Base-by-base conservation (phyloP, 1,140 invertebrate species). In the Meloidogyne chitwoodi region DNA sequence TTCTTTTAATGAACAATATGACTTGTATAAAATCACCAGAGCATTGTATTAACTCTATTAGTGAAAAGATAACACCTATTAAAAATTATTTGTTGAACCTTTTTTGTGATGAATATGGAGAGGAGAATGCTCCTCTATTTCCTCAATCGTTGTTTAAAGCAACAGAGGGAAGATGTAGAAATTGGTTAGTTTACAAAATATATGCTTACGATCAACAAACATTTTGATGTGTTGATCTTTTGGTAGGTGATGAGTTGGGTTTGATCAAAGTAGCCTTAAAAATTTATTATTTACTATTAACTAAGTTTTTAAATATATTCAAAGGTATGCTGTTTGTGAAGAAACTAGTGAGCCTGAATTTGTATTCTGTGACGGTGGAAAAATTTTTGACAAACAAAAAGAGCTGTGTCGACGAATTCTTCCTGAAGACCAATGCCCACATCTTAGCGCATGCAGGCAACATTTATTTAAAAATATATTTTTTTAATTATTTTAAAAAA, bases 341-440 rank as follows among this genome's bases (percentile, higher is more conserved):
- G 44, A 24, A 62, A 31, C 6, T 61, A 31, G 2, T 6, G 64
- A 73, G n/a, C 48, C 67, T 8, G 75, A 76, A 41, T 73, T 76
- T 27, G 56, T 76, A 0, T 76, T 71, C 31, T 76, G 75, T 24
- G 75, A 76, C 41, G 34, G 29, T 14, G 75, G 75, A 48, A 76
- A 76, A 64, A 76, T 76, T 29, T 76, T 69, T 41, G 75, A 76
- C 68, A 8, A 22, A 62, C n/a, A 27, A 31, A 56, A 63, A 27
- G 22, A 22, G 27, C 34, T 71, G n/a, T 76, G 75, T 62, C 24
- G 75, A 31, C 67, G 75, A 1, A 62, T 71, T 27, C 68, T 68
- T n/a, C 29, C 68, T 10, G 68, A 64, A 16, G 75, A 76, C 14
- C 75, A 71, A 19, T 76, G 75, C 61, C 75, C 75, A 24, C 31